Conservation (phyloP, 2,113 vertebrate species). For the Nothocercus nigrocapillus region DNA sequence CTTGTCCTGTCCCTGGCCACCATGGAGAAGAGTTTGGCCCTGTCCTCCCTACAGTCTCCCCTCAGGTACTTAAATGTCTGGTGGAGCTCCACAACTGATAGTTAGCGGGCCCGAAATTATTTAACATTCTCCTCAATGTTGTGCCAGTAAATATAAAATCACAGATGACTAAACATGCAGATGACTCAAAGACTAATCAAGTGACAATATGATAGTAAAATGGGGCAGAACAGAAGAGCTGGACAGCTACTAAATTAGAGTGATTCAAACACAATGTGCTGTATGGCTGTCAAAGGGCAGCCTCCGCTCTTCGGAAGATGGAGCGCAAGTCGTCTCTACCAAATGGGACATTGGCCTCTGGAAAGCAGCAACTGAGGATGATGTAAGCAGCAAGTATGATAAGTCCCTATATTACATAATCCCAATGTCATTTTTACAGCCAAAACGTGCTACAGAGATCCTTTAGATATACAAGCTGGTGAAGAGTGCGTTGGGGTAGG, state of each 20-base stretch:
- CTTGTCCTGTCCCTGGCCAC: no score
- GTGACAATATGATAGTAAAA: neutral
- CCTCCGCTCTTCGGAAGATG: neutral
- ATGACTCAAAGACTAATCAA: neutral
- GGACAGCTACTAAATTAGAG: neutral
- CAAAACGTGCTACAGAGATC: neutral
- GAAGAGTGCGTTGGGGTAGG: neutral
- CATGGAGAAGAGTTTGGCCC: no score
- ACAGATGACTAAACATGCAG: neutral
- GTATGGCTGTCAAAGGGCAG: neutral
- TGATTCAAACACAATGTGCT: neutral
- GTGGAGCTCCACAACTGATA: neutral
- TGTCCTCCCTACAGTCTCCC: no score
- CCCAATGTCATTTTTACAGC: neutral
- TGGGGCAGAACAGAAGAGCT: neutral
- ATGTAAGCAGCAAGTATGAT: neutral
- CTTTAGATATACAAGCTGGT: accelerated
- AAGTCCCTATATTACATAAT: neutral
- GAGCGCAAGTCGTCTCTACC: accelerated
- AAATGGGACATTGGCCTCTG: neutral
- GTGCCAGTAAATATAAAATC: neutral
- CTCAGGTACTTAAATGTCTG: neutral
- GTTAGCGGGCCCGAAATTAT: neutral
- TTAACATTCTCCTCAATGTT: neutral
- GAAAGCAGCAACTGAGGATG: neutral